phyloP scores from a whole-genome alignment of 2,113 vertebrate genomes.

The Prunella fulvescens region DNA sequence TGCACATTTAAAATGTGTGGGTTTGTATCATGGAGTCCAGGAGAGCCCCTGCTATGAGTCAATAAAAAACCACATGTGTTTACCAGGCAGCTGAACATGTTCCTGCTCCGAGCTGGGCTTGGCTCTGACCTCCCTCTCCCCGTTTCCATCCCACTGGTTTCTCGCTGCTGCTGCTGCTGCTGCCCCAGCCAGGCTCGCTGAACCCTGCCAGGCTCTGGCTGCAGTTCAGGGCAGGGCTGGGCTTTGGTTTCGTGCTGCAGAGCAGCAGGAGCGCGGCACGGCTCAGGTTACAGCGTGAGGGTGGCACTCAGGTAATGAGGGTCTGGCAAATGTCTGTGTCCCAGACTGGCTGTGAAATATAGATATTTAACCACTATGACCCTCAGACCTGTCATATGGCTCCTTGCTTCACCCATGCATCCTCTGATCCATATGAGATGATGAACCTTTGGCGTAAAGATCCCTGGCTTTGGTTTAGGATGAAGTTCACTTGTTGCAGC shows the following conservation, averaged over 20 bases:
- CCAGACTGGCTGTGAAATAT: background rate
- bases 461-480: background rate
- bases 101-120: background rate
- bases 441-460: background rate
- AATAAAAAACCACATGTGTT: background rate
- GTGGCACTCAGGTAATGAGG: background rate
- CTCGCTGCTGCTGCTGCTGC: background rate
- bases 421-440: background rate
- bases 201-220: background rate
- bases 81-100: background rate
- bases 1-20: fast-evolving
- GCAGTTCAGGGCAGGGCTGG: background rate
- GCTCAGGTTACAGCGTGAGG: background rate
- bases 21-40: background rate
- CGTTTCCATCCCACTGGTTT: background rate
- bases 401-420: background rate
- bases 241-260: background rate
- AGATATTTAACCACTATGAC: background rate
- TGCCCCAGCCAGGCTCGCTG: fast-evolving
- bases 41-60: background rate
- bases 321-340: background rate
- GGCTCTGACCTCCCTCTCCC: background rate
- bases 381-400: background rate
- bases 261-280: fast-evolving
- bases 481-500: fast-evolving